phyloP scores from a whole-genome alignment of 2,797 vertebrate genomes.

The Falco berigora region DNA sequence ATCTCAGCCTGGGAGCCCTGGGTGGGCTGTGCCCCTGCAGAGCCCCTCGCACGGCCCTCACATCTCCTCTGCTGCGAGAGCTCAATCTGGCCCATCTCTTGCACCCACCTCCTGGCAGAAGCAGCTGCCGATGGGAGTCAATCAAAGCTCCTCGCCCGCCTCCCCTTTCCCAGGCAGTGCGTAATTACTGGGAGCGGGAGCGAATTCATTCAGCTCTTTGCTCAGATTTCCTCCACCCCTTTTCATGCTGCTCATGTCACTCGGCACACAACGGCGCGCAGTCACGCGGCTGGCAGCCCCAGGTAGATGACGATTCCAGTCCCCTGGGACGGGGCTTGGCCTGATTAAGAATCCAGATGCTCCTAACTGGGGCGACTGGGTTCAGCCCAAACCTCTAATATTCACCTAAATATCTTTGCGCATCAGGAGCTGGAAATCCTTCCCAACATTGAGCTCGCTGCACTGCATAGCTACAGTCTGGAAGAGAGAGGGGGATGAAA shows the following conservation, averaged over 20 bases:
- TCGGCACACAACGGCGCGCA: not conserved
- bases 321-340: not conserved
- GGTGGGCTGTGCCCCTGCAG: not conserved
- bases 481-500: not conserved
- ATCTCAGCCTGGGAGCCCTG: not conserved
- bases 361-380: not conserved
- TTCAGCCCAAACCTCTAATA: not conserved
- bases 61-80: not conserved
- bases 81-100: accelerated
- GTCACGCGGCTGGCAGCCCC: not conserved
- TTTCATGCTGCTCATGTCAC: not conserved
- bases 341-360: not conserved
- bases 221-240: not conserved
- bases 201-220: slow-evolving; percentile 26
- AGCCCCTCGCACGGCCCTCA: accelerated
- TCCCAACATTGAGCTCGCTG: not conserved
- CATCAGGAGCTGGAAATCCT: not conserved
- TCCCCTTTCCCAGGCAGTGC: not conserved
- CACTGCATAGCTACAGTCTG: not conserved
- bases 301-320: not conserved
- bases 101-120: not conserved
- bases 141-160: not conserved
- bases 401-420: not conserved
- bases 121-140: not conserved
- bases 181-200: not conserved